These are phyloP conservation scores for Onthophagus taurus DNA, from an alignment of 1,140 invertebrate species.

Conservation along the genomic window DNA sequence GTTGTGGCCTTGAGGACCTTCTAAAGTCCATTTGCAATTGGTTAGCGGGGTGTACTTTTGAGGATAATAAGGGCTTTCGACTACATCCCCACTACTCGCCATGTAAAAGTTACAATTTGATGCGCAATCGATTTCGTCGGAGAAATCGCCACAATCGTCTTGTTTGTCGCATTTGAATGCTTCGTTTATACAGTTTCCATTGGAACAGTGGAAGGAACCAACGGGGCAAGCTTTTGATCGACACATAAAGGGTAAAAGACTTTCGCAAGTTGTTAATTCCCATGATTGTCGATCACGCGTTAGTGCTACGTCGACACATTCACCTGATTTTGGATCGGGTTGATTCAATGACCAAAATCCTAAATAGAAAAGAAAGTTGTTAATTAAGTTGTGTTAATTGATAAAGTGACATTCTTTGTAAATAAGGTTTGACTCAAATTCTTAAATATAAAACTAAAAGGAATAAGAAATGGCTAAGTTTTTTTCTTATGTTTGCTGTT, in stretches of 20 bases:
- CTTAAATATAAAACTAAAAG: too few relatives aligned
- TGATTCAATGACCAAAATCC: slow-evolving; percentile 83
- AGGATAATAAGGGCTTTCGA: slow-evolving; percentile 90
- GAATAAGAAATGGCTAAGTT: too few relatives aligned
- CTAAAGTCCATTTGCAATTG: slow-evolving; percentile 95
- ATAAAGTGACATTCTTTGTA: too few relatives aligned
- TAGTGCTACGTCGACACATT: slow-evolving; percentile 75
- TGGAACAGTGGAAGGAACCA: slow-evolving; percentile 88
- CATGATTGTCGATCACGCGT: slow-evolving; percentile 75
- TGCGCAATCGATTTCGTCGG: slow-evolving; percentile 85
- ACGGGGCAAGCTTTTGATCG: slow-evolving; percentile 81
- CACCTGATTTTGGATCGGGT: slow-evolving; percentile 74
- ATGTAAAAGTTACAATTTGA: slow-evolving; percentile 84
- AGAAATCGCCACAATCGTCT: slow-evolving; percentile 86
- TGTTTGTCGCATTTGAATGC: slow-evolving; percentile 86
- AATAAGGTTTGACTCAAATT: too few relatives aligned
- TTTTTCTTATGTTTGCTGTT: too few relatives aligned
- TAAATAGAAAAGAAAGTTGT: slow-evolving; percentile 27
- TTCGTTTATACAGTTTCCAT: slow-evolving; percentile 82
- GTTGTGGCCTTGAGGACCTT: slow-evolving; percentile 91
- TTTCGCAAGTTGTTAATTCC: slow-evolving; percentile 89
- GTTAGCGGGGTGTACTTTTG: slow-evolving; percentile 81
- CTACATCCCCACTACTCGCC: slow-evolving; percentile 87
- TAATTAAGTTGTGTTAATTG: background rate
- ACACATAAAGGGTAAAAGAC: slow-evolving; percentile 89